These are phyloP conservation scores for Parthenolecanium corni DNA, from an alignment of 2,888 invertebrate genomes.

Conservation along the genomic window DNA sequence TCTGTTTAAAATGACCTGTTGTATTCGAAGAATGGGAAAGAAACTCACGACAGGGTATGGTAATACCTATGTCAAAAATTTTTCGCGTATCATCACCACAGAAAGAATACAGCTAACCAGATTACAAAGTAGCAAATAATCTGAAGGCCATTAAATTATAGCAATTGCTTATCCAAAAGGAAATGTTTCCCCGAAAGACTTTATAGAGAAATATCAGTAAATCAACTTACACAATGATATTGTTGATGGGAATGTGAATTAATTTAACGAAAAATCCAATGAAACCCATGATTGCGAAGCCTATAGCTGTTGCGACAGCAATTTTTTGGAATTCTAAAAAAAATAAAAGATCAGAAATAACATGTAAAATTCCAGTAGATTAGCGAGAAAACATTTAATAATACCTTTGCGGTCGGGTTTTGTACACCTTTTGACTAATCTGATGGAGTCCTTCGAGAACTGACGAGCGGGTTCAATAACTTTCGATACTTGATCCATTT, in stretches of 20 bases:
- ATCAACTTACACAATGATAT: slow-evolving; percentile 78
- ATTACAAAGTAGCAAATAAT: too few relatives aligned
- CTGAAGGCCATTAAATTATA: too few relatives aligned
- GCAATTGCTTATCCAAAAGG: too few relatives aligned
- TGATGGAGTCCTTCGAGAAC: slow-evolving; percentile 95
- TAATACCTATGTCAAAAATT: too few relatives aligned
- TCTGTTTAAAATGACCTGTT: too few relatives aligned
- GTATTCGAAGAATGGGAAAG: too few relatives aligned
- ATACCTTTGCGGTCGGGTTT: slow-evolving; percentile 97
- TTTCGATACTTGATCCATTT: slow-evolving; percentile 95
- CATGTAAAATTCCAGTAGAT: too few relatives aligned
- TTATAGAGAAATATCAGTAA: too few relatives aligned
- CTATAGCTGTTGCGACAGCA: slow-evolving; percentile 97
- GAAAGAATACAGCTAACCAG: too few relatives aligned
- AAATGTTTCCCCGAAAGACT: too few relatives aligned
- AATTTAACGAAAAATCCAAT: slow-evolving; percentile 99
- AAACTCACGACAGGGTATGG: too few relatives aligned
- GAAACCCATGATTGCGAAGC: slow-evolving; percentile 99
- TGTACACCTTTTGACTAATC: slow-evolving; percentile 96
- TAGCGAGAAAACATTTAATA: neutral
- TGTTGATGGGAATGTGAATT: slow-evolving; percentile 98
- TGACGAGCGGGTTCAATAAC: slow-evolving; percentile 90
- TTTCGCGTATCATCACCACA: too few relatives aligned
- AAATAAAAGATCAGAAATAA: slow-evolving; percentile 32
- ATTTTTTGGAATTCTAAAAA: slow-evolving; percentile 96